phyloP scores from a whole-genome alignment of 2,797 vertebrate species.

The Acrossocheilus wenchowensis region DNA sequence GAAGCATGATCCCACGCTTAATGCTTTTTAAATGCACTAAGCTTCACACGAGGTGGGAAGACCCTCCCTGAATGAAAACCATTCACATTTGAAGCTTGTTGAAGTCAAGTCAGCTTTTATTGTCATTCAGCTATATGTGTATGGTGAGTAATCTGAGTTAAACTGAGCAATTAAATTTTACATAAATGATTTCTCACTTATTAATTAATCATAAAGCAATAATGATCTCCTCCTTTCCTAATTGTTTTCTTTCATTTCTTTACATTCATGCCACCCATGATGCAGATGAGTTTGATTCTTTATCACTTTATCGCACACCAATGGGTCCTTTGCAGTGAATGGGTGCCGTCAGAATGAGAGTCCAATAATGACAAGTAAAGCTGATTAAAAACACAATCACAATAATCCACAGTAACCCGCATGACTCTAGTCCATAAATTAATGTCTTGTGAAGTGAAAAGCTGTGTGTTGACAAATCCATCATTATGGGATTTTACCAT shows the following conservation, averaged over 20 bases:
- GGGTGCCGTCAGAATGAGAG: neutral
- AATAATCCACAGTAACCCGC: neutral
- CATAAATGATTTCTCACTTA: neutral
- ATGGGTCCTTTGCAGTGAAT: neutral
- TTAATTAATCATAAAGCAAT: neutral
- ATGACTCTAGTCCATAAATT: too few relatives aligned
- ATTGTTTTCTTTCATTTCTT: neutral
- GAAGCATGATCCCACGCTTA: constrained; percentile 32
- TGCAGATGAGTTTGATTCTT: neutral
- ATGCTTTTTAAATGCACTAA: constrained; percentile 35
- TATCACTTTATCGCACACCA: neutral
- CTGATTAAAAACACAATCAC: neutral
- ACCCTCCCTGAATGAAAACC: constrained; percentile 20
- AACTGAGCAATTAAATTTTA: neutral
- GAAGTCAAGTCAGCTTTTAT: neutral
- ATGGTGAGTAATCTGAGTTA: neutral
- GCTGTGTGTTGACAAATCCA: too few relatives aligned
- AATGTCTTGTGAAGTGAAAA: too few relatives aligned
- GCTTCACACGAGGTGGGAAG: neutral
- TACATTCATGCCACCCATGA: neutral
- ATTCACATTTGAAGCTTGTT: neutral
- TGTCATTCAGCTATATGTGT: neutral
- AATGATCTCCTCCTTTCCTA: neutral
- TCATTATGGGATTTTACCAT: too few relatives aligned
- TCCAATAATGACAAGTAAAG: neutral